Percentiles rank a stretch among this genome's conserved stretches.
Conservation (phyloP, 2,888 invertebrate genomes). For the Leucoptera coffeella region DNA sequence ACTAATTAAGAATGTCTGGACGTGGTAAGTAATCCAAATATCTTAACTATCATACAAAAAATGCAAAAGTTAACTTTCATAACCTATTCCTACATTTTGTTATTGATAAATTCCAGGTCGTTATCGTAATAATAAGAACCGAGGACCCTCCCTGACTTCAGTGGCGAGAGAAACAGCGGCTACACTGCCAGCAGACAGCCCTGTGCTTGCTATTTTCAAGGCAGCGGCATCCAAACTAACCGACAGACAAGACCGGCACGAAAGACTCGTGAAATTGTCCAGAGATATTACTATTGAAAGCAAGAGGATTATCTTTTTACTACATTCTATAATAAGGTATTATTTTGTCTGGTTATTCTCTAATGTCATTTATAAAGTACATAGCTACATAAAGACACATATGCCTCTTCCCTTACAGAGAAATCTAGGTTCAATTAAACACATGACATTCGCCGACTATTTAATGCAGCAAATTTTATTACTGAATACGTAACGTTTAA, state of each 20-base stretch:
- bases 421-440: no score
- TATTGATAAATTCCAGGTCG: constrained; percentile 16
- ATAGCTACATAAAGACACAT: neutral
- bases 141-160: constrained; percentile 15
- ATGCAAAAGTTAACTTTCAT: no score
- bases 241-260: constrained; percentile 74
- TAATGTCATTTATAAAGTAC: neutral
- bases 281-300: constrained; percentile 86
- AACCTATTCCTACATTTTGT: constrained; percentile 7
- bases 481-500: no score
- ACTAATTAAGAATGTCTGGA: constrained; percentile 26
- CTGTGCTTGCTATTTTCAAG: constrained; percentile 57
- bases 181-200: constrained; percentile 25
- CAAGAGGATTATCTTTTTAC: constrained; percentile 79
- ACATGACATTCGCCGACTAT: no score
- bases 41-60: neutral
- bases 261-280: constrained; percentile 73
- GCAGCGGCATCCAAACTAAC: constrained; percentile 63
- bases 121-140: constrained; percentile 15
- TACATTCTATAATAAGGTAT: constrained; percentile 66
- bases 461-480: no score
- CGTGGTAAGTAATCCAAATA: constrained; percentile 12
- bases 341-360: constrained; percentile 1
- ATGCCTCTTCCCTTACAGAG: neutral
- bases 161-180: constrained; percentile 20